These are phyloP conservation scores for Paguma larvata DNA, from an alignment of 2,797 vertebrate genomes.

Conservation along the genomic window DNA sequence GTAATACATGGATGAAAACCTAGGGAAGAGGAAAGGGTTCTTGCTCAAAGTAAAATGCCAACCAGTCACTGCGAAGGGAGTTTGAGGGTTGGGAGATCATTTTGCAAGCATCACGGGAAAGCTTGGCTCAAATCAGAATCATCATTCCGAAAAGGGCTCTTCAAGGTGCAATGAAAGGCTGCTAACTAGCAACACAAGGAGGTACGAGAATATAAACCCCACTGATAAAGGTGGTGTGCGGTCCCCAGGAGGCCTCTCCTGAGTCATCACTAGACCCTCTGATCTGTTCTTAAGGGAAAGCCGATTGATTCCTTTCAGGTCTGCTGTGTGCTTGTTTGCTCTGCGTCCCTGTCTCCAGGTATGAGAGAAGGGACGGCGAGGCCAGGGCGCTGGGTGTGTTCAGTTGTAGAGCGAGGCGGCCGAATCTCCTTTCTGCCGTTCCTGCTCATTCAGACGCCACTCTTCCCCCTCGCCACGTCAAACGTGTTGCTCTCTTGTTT, in stretches of 20 bases:
- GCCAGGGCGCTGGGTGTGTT: neutral
- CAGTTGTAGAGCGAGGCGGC: neutral
- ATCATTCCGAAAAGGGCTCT: neutral
- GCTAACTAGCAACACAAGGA: neutral
- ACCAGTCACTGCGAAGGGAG: neutral
- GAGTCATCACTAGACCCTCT: neutral
- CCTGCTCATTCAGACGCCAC: neutral
- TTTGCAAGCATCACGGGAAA: neutral
- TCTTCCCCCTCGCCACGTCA: neutral
- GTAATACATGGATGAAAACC: neutral
- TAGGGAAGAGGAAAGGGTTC: neutral
- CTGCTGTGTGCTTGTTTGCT: neutral
- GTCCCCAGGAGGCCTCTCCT: neutral
- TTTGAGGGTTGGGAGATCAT: neutral
- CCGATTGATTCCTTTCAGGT: neutral
- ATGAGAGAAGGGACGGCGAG: neutral
- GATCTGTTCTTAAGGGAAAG: neutral
- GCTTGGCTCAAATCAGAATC: neutral
- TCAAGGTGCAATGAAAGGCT: neutral
- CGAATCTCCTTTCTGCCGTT: neutral
- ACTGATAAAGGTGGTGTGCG: neutral
- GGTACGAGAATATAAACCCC: neutral
- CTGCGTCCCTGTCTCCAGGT: neutral
- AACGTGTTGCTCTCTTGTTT: slow-evolving; percentile 33
- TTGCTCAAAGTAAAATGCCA: neutral